Conservation (phyloP, 2,888 invertebrate species). For the Harpagoxenus sublaevis region DNA sequence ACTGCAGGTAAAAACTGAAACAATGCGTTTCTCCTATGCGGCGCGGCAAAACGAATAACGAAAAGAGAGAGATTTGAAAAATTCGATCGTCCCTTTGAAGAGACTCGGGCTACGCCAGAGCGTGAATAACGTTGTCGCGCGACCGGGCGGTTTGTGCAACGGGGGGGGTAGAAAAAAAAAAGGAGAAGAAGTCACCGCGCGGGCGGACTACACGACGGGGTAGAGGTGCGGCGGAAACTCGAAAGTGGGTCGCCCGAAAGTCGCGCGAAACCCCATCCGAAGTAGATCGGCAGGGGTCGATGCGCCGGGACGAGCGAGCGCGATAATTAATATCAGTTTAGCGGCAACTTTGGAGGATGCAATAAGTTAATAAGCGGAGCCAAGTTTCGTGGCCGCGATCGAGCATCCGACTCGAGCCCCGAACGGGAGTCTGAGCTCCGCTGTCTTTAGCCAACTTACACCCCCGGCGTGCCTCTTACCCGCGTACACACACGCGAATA, state of each 20-base stretch:
- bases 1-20: background rate
- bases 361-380: conserved; percentile 75
- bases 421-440: conserved; percentile 9
- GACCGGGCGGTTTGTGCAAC: background rate
- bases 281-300: conserved; percentile 17
- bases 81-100: conserved; percentile 1
- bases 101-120: background rate
- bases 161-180: background rate
- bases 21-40: background rate
- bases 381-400: conserved; percentile 65
- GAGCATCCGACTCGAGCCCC: conserved; percentile 51
- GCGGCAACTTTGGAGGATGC: conserved; percentile 68
- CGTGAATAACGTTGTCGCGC: conserved; percentile 15
- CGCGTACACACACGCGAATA: background rate
- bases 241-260: conserved; percentile 27
- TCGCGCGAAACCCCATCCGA: background rate
- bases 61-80: conserved; percentile 4
- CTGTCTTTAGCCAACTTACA: conserved; percentile 36
- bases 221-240: conserved; percentile 35
- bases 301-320: conserved; percentile 46
- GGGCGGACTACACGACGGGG: conserved; percentile 26
- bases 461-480: background rate
- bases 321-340: conserved; percentile 75
- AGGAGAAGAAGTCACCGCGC: conserved; percentile 11
- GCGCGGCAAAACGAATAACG: background rate